Percentiles rank a stretch among this genome's conserved stretches.
Evolutionary conservation across 2,888 invertebrate species (phyloP).

Genomic region (Cataglyphis albicans): DNA sequence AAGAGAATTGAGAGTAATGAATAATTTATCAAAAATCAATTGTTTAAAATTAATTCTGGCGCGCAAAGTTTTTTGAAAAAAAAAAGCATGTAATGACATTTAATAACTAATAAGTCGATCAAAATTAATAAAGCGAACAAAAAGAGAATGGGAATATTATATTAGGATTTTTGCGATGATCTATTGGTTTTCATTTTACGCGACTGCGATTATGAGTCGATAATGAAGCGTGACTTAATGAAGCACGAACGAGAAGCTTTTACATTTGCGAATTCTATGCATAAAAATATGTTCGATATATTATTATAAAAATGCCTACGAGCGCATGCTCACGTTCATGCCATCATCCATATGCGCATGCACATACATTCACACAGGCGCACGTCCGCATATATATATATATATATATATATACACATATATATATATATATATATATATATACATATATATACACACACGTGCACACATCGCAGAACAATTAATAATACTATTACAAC

Average conservation of each 20-base stretch:
- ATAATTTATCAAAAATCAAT: not conserved
- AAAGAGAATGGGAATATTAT: not conserved
- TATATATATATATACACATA: conserved; percentile 9
- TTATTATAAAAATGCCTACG: conserved; percentile 5
- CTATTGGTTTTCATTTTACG: not conserved
- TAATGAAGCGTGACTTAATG: not conserved
- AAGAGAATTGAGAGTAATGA: not conserved
- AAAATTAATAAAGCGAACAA: not conserved
- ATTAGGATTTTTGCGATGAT: not conserved
- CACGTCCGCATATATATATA: conserved; percentile 42
- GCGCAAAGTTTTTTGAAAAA: not conserved
- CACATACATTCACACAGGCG: conserved; percentile 49
- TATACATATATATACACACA: not conserved
- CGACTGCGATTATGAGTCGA: not conserved
- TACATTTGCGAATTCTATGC: conserved; percentile 19
- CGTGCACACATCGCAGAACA: conserved; percentile 47
- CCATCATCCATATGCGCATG: not conserved
- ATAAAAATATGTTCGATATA: conserved; percentile 6
- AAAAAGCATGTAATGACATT: not conserved
- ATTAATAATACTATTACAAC: conserved; percentile 42
- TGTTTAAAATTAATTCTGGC: not conserved
- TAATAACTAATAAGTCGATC: conserved; percentile 1
- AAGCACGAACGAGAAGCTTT: conserved; percentile 2
- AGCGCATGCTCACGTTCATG: conserved; percentile 17
- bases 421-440: not conserved